Conservation (phyloP, 1,140 invertebrate species). For the Drosophila grimshawi region DNA sequence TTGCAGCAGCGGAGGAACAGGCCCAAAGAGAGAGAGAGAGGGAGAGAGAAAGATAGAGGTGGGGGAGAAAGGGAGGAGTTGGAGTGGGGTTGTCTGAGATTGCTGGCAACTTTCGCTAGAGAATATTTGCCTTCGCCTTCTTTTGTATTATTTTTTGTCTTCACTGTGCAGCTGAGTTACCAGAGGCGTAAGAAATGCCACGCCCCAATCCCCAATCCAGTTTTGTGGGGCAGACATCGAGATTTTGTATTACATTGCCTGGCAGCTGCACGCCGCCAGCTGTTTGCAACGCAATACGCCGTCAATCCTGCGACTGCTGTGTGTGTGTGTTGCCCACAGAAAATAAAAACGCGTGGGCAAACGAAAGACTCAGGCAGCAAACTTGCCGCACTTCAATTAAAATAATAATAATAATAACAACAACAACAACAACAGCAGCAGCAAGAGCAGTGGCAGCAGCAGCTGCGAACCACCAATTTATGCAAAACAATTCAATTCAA, state of each 20-base stretch:
- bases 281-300: slow-evolving; percentile 13
- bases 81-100: not conserved
- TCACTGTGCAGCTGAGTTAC: slow-evolving; percentile 55
- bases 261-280: slow-evolving; percentile 40
- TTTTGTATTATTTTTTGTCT: slow-evolving; percentile 11
- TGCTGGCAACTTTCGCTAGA: slow-evolving; percentile 59
- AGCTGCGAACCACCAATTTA: slow-evolving; percentile 61
- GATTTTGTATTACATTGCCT: not conserved
- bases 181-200: slow-evolving; percentile 33
- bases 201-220: slow-evolving; percentile 67
- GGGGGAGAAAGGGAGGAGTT: not conserved
- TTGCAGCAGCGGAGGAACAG: not conserved
- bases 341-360: slow-evolving; percentile 29
- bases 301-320: slow-evolving; percentile 48
- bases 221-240: slow-evolving; percentile 40
- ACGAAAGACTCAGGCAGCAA: slow-evolving; percentile 53
- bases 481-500: slow-evolving; percentile 72
- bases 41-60: not conserved
- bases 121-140: slow-evolving; percentile 45
- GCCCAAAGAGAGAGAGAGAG: not conserved
- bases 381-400: slow-evolving; percentile 59
- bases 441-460: slow-evolving; percentile 36
- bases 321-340: slow-evolving; percentile 1
- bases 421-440: slow-evolving; percentile 14
- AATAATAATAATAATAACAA: not conserved